Evolutionary conservation across 1,140 invertebrate genomes (phyloP).

Genomic region (Apis mellifera): Amel_HAv3.1 CM009931.2:3588001-3588500

Average conservation of each 20-base stretch:
- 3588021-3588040: no score
- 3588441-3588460: no score
- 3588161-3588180: conserved; percentile 23
- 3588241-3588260: background rate
- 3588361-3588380: no score
- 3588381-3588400: no score
- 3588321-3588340: background rate
- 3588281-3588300: conserved; percentile 66
- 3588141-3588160: conserved; percentile 10
- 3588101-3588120: background rate
- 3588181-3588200: conserved; percentile 39
- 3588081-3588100: no score
- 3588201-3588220: conserved; percentile 50
- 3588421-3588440: no score
- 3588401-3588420: no score
- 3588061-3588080: background rate
- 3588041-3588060: no score
- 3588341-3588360: background rate
- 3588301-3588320: conserved; percentile 68
- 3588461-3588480: no score
- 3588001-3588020: no score
- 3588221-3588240: conserved; percentile 52
- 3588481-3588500: no score
- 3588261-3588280: conserved; percentile 56
- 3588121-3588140: conserved; percentile 20